Evolutionary conservation across 2,113 vertebrate species (phyloP), one percentile per base, ranked within the genome.

Genomic region (Melanostigma gelatinosum): DNA sequence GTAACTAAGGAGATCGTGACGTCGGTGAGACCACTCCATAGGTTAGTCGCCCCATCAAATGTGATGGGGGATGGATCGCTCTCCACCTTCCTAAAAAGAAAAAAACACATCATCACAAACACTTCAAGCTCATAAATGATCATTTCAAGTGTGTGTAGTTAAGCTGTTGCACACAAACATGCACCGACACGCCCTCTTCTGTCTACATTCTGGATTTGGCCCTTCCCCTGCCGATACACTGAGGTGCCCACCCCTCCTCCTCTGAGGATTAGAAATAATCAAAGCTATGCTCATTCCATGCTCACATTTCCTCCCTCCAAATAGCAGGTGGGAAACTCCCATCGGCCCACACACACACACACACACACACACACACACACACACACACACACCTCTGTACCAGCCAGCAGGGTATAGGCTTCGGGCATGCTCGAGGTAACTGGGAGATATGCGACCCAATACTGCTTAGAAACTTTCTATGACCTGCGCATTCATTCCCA

Each of bases 241-340:
- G 72, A 75, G 65, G 74, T 76, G 62, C 72, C 73, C 72, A 8
- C n/a, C 42, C 48, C 27, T n/a, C 71, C 72, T 78, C 72, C 69
- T 90, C 77, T 68, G 85, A 92, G 90, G 88, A 92, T 92, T 89
- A 91, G 34, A 77, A 58, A 76, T 60, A 60, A 93, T 93, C 88
- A 93, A 93, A 93, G 90, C 83, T 58, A 15, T 57, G 75, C 72
- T 91, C 85, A 87, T 86, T 91, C 86, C 84, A 88, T 32, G 54
- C 79, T 87, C 77, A 71, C 61, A 85, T 89, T 88, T 87, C 80
- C 82, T 82, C 24, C 60, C 78, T 71, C 52, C 52, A 24, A 77
- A 72, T 77, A 77, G 80, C 75, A 79, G 81, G 66, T 73, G 72
- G 89, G 86, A 88, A 90, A 88, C 57, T 72, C 89, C 87, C 81